phyloP scores from a whole-genome alignment of 2,888 invertebrate species.

The Polyommatus icarus region DNA sequence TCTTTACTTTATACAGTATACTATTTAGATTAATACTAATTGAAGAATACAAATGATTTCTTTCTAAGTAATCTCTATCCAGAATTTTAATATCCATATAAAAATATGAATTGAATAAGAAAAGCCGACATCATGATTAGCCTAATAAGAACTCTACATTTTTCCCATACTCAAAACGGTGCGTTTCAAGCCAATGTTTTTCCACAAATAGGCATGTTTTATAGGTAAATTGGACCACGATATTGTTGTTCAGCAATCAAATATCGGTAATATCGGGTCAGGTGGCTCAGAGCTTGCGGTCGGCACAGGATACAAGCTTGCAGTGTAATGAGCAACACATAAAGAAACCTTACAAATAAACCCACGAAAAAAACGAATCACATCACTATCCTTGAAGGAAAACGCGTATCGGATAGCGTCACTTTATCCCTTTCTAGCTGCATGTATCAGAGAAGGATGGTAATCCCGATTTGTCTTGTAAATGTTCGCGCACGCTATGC shows the following conservation, averaged over 20 bases:
- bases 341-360: conserved; percentile 80
- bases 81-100: too few species aligned
- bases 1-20: too few species aligned
- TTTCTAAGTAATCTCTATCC: too few species aligned
- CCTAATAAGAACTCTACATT: background rate
- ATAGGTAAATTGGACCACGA: conserved; percentile 12
- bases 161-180: conserved; percentile 12
- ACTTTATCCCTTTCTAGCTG: conserved; percentile 55
- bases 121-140: too few species aligned
- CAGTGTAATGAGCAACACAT: conserved; percentile 79
- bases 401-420: conserved; percentile 76
- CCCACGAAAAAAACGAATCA: conserved; percentile 78
- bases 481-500: background rate
- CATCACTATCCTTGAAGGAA: conserved; percentile 78
- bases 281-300: conserved; percentile 57
- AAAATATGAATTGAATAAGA: too few species aligned
- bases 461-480: conserved; percentile 48
- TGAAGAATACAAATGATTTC: too few species aligned
- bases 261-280: conserved; percentile 27
- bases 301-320: conserved; percentile 75
- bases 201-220: conserved; percentile 17
- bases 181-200: background rate
- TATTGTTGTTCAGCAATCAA: conserved; percentile 25
- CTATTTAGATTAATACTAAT: too few species aligned
- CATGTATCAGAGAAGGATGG: conserved; percentile 54